Evolutionary conservation across 2,888 invertebrate species (phyloP), one percentile per base, ranked within the genome.

Genomic region (Psylliodes chrysocephalus): DNA sequence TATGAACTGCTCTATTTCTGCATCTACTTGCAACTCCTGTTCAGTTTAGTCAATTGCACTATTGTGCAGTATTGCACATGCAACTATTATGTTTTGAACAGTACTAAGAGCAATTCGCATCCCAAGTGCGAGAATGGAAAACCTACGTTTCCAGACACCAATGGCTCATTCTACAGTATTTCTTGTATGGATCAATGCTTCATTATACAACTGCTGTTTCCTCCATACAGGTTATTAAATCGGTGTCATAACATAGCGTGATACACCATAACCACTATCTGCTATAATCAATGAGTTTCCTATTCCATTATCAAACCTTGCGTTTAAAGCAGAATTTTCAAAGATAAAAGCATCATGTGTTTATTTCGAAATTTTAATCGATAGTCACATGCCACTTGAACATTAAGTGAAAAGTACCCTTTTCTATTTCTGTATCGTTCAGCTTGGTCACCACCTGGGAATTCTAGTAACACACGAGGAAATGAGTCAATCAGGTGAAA

Each of bases 191-290:
- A 72, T 71, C 15, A 64, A 69, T 1, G 69, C 56, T 60, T 73
- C 73, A 59, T 74, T 74, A 55, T 63, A 75, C 3, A 68, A 55
- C 19, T 60, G 46, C 60, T 73, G 64, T 8, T 53, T 70, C 22
- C 35, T 53, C 0, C 51, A 67, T 17, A 12, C 22, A 30, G 71
- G 69, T 40, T 71, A 68, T 15, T n/a, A 8, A 12, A 74, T 46
- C 12, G 72, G 72, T 30, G 73, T 73, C 18, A 71, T 12, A 5
- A 71, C 55, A 52, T 67, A 67, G 49, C 35, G 42, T 54, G 47
- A 35, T 4, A 52, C 10, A 18, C 42, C 2, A 68, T 69, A 70
- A 10, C 71, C 71, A 68, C 68, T 70, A 44, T 70, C 68, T 12
- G 65, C 69, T 60, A 53, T 10, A 18, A 52, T n/a, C n/a, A 8